Evolutionary conservation across 2,888 invertebrate genomes (phyloP).

Genomic region (Macroteleia sp.): DNA sequence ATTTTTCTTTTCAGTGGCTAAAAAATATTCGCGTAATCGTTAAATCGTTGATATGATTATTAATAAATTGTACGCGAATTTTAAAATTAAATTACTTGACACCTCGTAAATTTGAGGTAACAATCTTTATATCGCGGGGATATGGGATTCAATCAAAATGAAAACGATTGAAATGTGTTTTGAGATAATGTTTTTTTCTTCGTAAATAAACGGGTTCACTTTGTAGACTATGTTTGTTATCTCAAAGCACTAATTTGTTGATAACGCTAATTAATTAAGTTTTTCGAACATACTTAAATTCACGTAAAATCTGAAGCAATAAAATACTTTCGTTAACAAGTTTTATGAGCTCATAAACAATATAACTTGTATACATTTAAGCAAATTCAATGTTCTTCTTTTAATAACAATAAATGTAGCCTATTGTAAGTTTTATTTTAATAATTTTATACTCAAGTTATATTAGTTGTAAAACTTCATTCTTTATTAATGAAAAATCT

Average conservation of each 20-base stretch:
- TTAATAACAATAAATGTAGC: conserved; percentile 33
- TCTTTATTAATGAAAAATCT: conserved; percentile 13
- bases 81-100: too few species aligned
- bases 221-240: neutral
- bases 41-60: conserved; percentile 12
- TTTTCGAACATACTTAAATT: conserved; percentile 24
- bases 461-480: conserved; percentile 15
- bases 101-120: neutral
- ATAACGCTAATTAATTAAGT: conserved; percentile 24
- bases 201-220: neutral
- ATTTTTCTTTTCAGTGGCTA: neutral
- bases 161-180: conserved; percentile 4
- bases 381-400: conserved; percentile 17
- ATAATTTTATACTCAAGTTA: conserved; percentile 6
- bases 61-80: conserved; percentile 6
- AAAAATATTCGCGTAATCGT: conserved; percentile 17
- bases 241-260: conserved; percentile 8
- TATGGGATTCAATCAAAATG: too few species aligned
- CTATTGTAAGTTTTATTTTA: conserved; percentile 14
- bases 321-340: conserved; percentile 29
- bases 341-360: conserved; percentile 35
- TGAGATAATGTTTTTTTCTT: neutral
- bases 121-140: neutral
- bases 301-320: conserved; percentile 15
- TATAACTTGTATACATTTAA: conserved; percentile 25